These are phyloP conservation scores for Ranitomeya imitator DNA, from an alignment of 2,113 vertebrate genomes.

Conservation along the genomic window DNA sequence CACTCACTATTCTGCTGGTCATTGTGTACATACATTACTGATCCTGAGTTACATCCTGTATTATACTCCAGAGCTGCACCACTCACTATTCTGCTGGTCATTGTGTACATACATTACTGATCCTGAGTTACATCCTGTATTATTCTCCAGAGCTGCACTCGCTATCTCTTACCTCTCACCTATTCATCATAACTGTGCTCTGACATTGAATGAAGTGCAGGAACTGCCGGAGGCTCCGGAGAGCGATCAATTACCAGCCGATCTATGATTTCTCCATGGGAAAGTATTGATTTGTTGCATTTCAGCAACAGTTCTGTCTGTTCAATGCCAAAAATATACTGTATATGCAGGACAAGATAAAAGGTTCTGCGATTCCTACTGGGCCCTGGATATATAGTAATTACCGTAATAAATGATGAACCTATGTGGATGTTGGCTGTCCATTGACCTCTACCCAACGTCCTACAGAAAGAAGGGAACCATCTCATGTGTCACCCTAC, in stretches of 20 bases:
- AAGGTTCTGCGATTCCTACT: not conserved
- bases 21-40: no score
- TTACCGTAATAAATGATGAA: not conserved
- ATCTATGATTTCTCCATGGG: conserved; percentile 33
- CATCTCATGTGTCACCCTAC: conserved; percentile 30
- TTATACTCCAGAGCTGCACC: no score
- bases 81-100: no score
- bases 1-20: no score
- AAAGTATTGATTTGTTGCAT: conserved; percentile 36
- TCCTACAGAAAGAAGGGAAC: conserved; percentile 8
- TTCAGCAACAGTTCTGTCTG: conserved; percentile 1
- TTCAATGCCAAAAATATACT: not conserved
- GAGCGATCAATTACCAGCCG: conserved; percentile 21
- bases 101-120: no score
- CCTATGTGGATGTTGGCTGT: not conserved
- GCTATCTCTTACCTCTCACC: not conserved
- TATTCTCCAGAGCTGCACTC: not conserved
- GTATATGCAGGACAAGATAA: not conserved
- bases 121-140: not conserved
- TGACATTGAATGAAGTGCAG: conserved; percentile 56
- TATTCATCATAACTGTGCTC: conserved; percentile 34
- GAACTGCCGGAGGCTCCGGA: conserved; percentile 32
- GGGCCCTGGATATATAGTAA: not conserved
- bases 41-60: no score
- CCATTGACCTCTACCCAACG: not conserved